These are phyloP conservation scores for Nesoenas mayeri DNA, from an alignment of 2,113 vertebrate species.

Conservation along the genomic window DNA sequence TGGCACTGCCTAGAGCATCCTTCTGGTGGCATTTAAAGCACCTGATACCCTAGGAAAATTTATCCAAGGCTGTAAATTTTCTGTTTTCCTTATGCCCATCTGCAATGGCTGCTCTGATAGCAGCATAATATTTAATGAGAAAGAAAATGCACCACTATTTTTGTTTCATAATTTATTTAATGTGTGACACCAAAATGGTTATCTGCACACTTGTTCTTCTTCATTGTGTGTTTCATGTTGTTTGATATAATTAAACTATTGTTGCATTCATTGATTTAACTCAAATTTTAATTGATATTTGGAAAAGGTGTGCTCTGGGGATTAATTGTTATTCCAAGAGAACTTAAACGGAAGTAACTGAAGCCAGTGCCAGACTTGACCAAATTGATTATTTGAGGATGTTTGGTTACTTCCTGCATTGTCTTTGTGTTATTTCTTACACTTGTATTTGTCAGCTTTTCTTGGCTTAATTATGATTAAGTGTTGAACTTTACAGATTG, in stretches of 20 bases:
- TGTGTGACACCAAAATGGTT: constrained; percentile 2
- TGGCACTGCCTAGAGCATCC: constrained; percentile 76
- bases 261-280: constrained; percentile 61
- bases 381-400: background rate
- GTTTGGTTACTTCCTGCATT: constrained; percentile 41
- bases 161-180: constrained; percentile 37
- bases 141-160: background rate
- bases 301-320: constrained; percentile 46
- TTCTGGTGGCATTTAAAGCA: constrained; percentile 81
- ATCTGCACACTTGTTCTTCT: constrained; percentile 5
- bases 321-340: constrained; percentile 65
- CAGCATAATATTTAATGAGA: constrained; percentile 36
- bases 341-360: constrained; percentile 59
- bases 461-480: constrained; percentile 52
- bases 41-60: constrained; percentile 74
- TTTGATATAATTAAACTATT: constrained; percentile 43
- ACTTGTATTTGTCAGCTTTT: constrained; percentile 19
- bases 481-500: constrained; percentile 52
- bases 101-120: constrained; percentile 24
- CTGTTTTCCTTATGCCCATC: constrained; percentile 19
- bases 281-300: constrained; percentile 68
- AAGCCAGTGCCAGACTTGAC: background rate
- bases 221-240: constrained; percentile 45
- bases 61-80: constrained; percentile 44
- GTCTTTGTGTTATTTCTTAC: constrained; percentile 52